Conservation (phyloP, 2,113 vertebrate species). For the Mungos mungo region DNA sequence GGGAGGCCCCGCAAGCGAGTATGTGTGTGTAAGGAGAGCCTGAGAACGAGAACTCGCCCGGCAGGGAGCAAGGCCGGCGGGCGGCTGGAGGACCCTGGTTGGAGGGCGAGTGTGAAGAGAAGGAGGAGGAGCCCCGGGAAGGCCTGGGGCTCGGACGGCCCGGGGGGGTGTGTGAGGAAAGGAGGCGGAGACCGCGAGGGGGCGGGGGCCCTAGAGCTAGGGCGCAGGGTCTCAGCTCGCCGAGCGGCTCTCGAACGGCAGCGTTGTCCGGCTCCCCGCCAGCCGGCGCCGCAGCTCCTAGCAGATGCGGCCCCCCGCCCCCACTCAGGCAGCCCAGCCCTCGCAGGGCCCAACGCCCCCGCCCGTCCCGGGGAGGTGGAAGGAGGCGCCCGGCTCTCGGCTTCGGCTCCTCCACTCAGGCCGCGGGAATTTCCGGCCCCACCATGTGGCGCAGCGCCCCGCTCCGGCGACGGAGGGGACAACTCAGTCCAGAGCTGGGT, state of each 20-base stretch:
- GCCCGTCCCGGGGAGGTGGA: slow-evolving; percentile 46
- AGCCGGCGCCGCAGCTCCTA: slow-evolving; percentile 8
- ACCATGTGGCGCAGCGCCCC: slow-evolving; percentile 64
- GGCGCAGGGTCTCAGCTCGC: slow-evolving; percentile 17
- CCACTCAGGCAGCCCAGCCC: slow-evolving; percentile 39
- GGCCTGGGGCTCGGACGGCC: slow-evolving; percentile 56
- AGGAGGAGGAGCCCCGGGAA: slow-evolving; percentile 54
- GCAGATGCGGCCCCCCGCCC: not conserved
- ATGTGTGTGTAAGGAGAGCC: slow-evolving; percentile 12
- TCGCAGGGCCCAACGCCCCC: slow-evolving; percentile 41
- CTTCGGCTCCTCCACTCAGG: slow-evolving; percentile 48
- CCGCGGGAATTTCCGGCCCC: slow-evolving; percentile 78
- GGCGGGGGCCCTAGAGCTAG: slow-evolving; percentile 58
- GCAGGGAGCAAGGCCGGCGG: slow-evolving; percentile 36
- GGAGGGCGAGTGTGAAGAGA: not conserved
- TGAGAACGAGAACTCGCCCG: slow-evolving; percentile 19
- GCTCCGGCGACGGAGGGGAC: slow-evolving; percentile 28
- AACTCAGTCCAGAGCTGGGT: not conserved
- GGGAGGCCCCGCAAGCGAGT: slow-evolving; percentile 2
- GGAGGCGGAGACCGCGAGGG: slow-evolving; percentile 74
- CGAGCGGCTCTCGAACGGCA: not conserved
- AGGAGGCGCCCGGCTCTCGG: slow-evolving; percentile 47
- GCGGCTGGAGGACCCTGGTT: slow-evolving; percentile 3
- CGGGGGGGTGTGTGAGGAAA: slow-evolving; percentile 71
- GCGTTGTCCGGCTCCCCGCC: slow-evolving; percentile 21